Base-by-base conservation (phyloP, 2,113 vertebrate species). In the Percopsis transmontana region DNA sequence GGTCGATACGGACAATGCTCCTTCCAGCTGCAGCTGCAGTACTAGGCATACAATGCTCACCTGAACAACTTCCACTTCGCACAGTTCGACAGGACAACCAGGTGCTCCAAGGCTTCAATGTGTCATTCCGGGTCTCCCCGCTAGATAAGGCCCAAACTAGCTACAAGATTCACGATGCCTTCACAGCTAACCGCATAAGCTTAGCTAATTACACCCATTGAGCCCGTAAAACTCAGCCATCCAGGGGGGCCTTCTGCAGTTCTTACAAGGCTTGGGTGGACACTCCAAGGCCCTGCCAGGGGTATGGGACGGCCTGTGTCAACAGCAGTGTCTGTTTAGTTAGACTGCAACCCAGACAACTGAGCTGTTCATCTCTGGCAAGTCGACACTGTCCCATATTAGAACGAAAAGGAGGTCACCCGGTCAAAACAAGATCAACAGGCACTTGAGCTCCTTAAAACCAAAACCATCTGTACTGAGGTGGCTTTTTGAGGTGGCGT, bases 211-310 rank as follows among this genome's bases (percentile, higher is more conserved):
- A 73, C 47, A 0, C 47, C 62, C 2, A 38, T 67, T 0, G 48
- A 74, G 13, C 63, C 56, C 0, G 40, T 66, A 8, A 51, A 16
- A 12, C 44, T 65, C 2, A 24, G 61, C 15, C 61, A 42, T 2
- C 38, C 27, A 13, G 47, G 62, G 6, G 50, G 70, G 1, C 56
- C 48, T 1, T 40, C 62, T 16, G 58, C 52, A 27, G 65, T 68
- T 11, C 18, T 52, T 19, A 74, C 72, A 1, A 69, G 52, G 19
- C 45, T 69, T 18, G 72, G 72, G 16, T 69, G 59, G 60, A 62
- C 72, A 0, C 65, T 63, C 7, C 58, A 74, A 41, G 65, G 65
- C 19, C 69, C 74, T 12, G 11, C 45, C 23, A 19, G 11, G n/a
- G 5, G 38, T 24, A 58, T 45, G 58, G 47, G 58, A 44, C 33